Base-by-base conservation (phyloP, 2,113 vertebrate genomes). In the Haplotaxodon microlepis region DNA sequence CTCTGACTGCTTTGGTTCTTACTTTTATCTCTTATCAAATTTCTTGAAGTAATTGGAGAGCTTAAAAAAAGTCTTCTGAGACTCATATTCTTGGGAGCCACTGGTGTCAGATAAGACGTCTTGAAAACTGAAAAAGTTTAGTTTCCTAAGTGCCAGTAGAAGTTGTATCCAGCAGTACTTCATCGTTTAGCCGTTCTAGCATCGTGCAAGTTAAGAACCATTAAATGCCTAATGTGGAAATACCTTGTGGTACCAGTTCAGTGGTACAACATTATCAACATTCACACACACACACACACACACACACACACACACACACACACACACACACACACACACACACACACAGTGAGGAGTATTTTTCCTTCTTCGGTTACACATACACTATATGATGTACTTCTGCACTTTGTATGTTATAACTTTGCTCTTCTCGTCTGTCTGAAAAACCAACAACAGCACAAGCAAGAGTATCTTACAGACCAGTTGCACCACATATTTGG, bases 1-100 rank as follows among this genome's bases (percentile, higher is more conserved):
- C 86, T 91, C 56, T 61, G 54, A 34, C 86, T 84, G 56, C 84
- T 88, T 82, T 51, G 89, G 57, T 90, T 71, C 86, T 90, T 81
- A 81, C 56, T 90, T 90, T 93, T 92, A 93, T 93, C 84, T 90
- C 82, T 81, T 24, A 19, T 56, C 76, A 84, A 90, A 94, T 89
- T 90, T 87, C 84, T 54, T 21, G 24, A 87, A 88, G 83, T 89
- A 90, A 91, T 88, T 91, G 84, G 88, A 91, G 54, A 90, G 83
- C 87, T 59, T 34, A 83, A 90, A 56, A 51, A 73, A 54, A 82
- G 80, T 83, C 84, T 21, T 92, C 31, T 54, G 84, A 86, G 88
- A 79, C 71, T 63, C 53, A 86, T 73, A 53, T 88, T 81, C 69
- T 88, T 38, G 19, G 78, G 81, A 90, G 83, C 73, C 71, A 83